Base-by-base conservation (phyloP, 1,140 invertebrate genomes). In the Microplitis mediator region DNA sequence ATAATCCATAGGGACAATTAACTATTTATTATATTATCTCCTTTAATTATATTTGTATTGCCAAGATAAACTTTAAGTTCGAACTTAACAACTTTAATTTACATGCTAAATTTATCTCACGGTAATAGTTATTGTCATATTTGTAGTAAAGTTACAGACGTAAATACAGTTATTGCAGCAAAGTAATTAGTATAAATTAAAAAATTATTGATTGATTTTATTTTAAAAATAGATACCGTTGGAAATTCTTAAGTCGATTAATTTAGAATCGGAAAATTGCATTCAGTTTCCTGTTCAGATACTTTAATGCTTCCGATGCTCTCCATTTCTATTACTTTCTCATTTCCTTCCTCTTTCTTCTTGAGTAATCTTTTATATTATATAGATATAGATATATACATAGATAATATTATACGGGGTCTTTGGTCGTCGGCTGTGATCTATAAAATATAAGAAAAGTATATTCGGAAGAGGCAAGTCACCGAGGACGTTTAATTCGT, bases 401-500 rank as follows among this genome's bases (percentile, higher is more conserved):
- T 45, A 45, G 39, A 9, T 45, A 11, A 45, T 45, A 9, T 11
- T 45, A 45, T 56, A 50, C 31, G 13, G 34, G 35, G 35, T 58
- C 62, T 11, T 4, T 36, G 39, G 39, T 45, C 39, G 6, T 45
- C 39, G 39, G 5, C 11, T 9, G 39, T 45, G 39, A 14, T 52
- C 31, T 16, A 54, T 67, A 50, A 31, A 71, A 31, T 58, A 56
- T 45, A 39, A 64, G 58, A 51, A 62, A 50, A 61, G 16, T 45
- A 52, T 14, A 60, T 56, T 67, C 23, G 36, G 58, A 62, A 51
- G 36, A 23, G 32, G 11, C 36, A 11, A 61, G 58, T 34, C 67
- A 63, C 14, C 50, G 51, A 67, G 51, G 67, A 74, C 65, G 52
- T 69, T 69, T 70, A 70, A 75, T 75, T 75, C 67, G 63, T 75